Evolutionary conservation across 2,888 invertebrate species (phyloP).

Genomic region (Empis livida): DNA sequence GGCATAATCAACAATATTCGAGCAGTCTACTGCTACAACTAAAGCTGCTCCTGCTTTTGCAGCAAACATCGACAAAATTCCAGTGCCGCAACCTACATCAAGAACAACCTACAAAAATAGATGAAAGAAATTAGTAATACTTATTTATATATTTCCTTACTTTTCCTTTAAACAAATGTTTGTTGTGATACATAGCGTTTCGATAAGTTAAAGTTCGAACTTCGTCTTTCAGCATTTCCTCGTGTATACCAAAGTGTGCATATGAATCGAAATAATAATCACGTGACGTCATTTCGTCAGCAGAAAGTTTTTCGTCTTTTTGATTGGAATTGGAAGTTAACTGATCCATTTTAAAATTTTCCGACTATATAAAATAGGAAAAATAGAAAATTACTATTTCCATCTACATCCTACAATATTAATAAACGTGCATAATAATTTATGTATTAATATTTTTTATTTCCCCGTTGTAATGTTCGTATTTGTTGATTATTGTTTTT

Average conservation of each 20-base stretch:
- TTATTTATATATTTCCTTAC: conserved; percentile 25
- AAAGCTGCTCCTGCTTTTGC: conserved; percentile 94
- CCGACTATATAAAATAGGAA: too few species aligned
- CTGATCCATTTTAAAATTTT: too few species aligned
- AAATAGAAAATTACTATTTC: too few species aligned
- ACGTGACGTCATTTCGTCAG: conserved; percentile 97
- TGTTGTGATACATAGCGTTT: conserved; percentile 99
- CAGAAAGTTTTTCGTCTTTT: conserved; percentile 7
- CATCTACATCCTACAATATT: too few species aligned
- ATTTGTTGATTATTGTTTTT: too few species aligned
- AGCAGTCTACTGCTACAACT: conserved; percentile 96
- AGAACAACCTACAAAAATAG: conserved; percentile 54
- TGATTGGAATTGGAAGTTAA: too few species aligned
- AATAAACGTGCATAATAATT: too few species aligned
- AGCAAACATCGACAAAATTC: conserved; percentile 98
- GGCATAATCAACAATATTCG: conserved; percentile 96
- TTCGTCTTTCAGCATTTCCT: conserved; percentile 99
- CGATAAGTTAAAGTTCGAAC: conserved; percentile 95
- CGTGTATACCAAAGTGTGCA: conserved; percentile 99
- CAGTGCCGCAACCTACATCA: conserved; percentile 98
- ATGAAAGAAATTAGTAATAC: neutral
- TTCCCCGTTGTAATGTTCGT: too few species aligned
- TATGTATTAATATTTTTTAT: too few species aligned
- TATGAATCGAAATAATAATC: conserved; percentile 99
- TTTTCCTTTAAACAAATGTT: conserved; percentile 89